A percentile compares a stretch with the other conserved stretches of the same genome.
These are phyloP conservation scores for Dunckerocampus dactyliophorus DNA, from an alignment of 2,113 vertebrate species.

Conservation along the genomic window DNA sequence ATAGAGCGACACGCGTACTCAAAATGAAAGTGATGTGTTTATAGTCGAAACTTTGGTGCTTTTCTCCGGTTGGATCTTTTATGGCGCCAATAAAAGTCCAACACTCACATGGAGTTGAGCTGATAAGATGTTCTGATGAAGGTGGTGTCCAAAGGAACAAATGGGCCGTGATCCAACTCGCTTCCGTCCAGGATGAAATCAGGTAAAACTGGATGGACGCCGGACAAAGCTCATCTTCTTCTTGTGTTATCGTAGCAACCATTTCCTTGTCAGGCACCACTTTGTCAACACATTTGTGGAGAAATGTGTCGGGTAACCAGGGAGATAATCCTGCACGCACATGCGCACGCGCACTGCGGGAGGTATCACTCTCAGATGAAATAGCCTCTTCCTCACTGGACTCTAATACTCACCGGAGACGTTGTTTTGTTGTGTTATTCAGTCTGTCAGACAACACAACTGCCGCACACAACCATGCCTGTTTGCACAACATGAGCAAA, in stretches of 20 bases:
- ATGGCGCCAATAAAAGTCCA: neutral
- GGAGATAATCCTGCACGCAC: too few relatives aligned
- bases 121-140: neutral
- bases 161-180: neutral
- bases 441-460: neutral
- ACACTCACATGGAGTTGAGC: too few relatives aligned
- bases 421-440: too few relatives aligned
- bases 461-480: too few relatives aligned
- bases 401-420: too few relatives aligned
- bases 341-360: too few relatives aligned
- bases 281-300: too few relatives aligned
- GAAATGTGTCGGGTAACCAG: too few relatives aligned
- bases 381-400: neutral
- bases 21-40: neutral
- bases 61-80: neutral
- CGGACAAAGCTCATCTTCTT: too few relatives aligned
- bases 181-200: neutral
- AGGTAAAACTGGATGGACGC: neutral
- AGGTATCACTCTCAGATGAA: neutral
- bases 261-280: too few relatives aligned
- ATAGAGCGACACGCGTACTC: too few relatives aligned
- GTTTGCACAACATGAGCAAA: neutral
- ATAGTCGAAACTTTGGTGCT: neutral
- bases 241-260: too few relatives aligned
- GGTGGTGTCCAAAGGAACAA: neutral